These are phyloP conservation scores for Blera fallax DNA, from an alignment of 2,888 invertebrate genomes.

Conservation along the genomic window DNA sequence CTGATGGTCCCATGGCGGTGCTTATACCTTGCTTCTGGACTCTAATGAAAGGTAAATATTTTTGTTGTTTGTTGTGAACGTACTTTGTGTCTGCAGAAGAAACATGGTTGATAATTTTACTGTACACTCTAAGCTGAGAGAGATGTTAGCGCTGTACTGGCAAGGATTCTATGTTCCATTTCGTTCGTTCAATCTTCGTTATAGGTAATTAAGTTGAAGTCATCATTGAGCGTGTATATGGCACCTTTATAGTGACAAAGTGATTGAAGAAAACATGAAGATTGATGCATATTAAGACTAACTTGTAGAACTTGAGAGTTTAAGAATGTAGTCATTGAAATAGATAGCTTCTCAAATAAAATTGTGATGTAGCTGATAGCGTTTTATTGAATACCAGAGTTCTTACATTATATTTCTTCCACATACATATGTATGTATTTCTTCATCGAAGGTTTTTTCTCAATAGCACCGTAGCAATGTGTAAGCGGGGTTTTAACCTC, in stretches of 20 bases:
- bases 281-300: neutral
- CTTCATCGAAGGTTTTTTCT: too few species aligned
- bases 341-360: too few species aligned
- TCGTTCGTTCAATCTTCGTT: constrained; percentile 30
- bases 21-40: constrained; percentile 18
- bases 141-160: neutral
- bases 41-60: constrained; percentile 70
- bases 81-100: constrained; percentile 8
- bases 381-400: too few species aligned
- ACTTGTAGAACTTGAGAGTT: too few species aligned
- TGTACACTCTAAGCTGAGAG: neutral
- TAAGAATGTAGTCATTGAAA: too few species aligned
- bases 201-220: constrained; percentile 32
- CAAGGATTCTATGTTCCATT: neutral
- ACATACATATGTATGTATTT: too few species aligned
- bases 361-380: too few species aligned
- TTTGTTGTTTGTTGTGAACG: constrained; percentile 47
- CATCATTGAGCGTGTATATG: neutral
- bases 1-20: neutral
- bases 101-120: constrained; percentile 22
- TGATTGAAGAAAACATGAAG: neutral
- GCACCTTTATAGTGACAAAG: neutral
- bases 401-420: too few species aligned
- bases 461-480: too few species aligned
- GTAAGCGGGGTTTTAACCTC: too few species aligned